phyloP scores from a whole-genome alignment of 2,888 invertebrate genomes.

The Chrysina gloriosa region DNA sequence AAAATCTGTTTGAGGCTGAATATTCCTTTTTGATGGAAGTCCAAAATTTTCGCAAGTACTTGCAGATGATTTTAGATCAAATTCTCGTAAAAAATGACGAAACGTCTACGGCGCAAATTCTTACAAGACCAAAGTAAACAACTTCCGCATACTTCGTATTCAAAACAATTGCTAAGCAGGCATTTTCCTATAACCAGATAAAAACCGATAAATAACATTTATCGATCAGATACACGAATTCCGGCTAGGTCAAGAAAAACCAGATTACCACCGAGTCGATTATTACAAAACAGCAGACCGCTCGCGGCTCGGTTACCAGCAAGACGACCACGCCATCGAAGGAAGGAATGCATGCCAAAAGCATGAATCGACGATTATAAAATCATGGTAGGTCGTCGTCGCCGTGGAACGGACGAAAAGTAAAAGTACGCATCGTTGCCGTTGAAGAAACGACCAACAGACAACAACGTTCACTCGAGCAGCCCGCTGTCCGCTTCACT shows the following conservation, averaged over 20 bases:
- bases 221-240: too few relatives aligned
- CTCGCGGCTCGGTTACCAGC: background rate
- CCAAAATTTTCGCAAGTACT: too few relatives aligned
- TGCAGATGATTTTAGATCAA: too few relatives aligned
- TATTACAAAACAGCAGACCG: background rate
- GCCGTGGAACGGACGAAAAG: slow-evolving; percentile 33
- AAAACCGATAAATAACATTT: too few relatives aligned
- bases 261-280: background rate
- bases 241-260: slow-evolving; percentile 8
- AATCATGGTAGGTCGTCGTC: slow-evolving; percentile 43
- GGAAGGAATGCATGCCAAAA: slow-evolving; percentile 28
- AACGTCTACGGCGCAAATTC: too few relatives aligned
- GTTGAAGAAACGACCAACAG: background rate
- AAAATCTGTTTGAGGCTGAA: too few relatives aligned
- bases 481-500: slow-evolving; percentile 3
- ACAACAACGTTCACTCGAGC: background rate
- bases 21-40: too few relatives aligned
- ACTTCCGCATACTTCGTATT: too few relatives aligned
- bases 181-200: too few relatives aligned
- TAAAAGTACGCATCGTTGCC: slow-evolving; percentile 32
- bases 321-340: background rate
- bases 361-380: slow-evolving; percentile 37
- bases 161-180: too few relatives aligned
- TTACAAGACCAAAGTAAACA: too few relatives aligned
- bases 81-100: too few relatives aligned